A percentile compares a stretch with the other conserved stretches of the same genome.
Conservation (phyloP, 2,113 vertebrate species). For the Myrmecophaga tridactyla region DNA sequence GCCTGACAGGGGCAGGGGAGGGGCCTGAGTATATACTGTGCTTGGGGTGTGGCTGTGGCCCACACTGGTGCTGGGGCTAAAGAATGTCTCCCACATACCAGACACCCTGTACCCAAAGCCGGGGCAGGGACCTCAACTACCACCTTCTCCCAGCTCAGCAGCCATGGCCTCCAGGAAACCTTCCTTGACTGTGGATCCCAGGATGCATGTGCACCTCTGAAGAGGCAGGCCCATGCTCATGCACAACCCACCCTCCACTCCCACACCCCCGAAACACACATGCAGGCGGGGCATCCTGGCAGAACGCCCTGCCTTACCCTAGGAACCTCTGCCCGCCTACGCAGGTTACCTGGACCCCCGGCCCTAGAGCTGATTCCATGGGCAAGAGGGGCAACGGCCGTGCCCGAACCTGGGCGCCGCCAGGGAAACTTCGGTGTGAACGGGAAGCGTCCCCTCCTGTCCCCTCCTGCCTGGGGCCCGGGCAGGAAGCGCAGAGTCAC, state of each 20-base stretch:
- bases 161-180: neutral
- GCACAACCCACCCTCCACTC: neutral
- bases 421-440: conserved; percentile 72
- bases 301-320: neutral
- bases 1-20: conserved; percentile 21
- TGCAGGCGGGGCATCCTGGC: neutral
- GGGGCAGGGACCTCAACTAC: neutral
- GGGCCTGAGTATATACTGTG: neutral
- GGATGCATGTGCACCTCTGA: neutral
- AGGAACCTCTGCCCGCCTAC: conserved; percentile 19
- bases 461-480: conserved; percentile 51
- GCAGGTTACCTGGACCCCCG: conserved; percentile 73
- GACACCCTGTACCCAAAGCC: neutral
- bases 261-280: neutral
- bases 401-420: conserved; percentile 36
- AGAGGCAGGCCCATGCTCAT: neutral
- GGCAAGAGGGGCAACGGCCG: conserved; percentile 22
- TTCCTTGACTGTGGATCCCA: neutral
- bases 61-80: neutral
- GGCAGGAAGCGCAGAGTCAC: conserved; percentile 80
- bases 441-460: conserved; percentile 68
- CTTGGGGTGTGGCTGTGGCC: neutral
- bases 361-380: conserved; percentile 70
- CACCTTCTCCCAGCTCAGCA: neutral
- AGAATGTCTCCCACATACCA: neutral